phyloP scores from a whole-genome alignment of 2,888 invertebrate genomes.

The Heteropelma amictum region DNA sequence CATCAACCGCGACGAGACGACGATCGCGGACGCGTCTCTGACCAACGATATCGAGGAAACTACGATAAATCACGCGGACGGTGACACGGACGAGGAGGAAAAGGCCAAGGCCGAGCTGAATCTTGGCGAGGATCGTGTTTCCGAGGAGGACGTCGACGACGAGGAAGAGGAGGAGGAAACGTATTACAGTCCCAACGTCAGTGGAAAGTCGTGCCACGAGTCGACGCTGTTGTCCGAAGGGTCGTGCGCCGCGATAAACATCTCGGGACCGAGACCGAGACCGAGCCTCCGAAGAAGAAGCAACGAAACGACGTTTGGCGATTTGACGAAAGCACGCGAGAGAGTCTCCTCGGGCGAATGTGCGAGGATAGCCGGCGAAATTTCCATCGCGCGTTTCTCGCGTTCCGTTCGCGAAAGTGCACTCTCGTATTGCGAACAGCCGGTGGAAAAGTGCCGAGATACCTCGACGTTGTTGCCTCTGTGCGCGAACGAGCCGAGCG shows the following conservation, averaged over 20 bases:
- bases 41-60: not conserved
- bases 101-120: constrained; percentile 33
- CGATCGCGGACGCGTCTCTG: not conserved
- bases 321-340: constrained; percentile 14
- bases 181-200: constrained; percentile 61
- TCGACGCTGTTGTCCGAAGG: constrained; percentile 62
- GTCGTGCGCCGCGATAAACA: constrained; percentile 48
- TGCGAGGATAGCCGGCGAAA: not conserved
- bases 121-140: constrained; percentile 30
- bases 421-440: not conserved
- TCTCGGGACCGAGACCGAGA: constrained; percentile 66
- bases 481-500: not conserved
- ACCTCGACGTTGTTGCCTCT: not conserved
- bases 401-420: not conserved
- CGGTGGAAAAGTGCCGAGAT: constrained; percentile 25
- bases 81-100: constrained; percentile 7
- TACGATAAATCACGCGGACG: not conserved
- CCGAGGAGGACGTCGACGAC: constrained; percentile 17
- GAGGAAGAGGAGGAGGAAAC: constrained; percentile 36
- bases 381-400: not conserved
- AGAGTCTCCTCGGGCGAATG: not conserved
- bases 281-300: constrained; percentile 68
- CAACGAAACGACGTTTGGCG: constrained; percentile 37
- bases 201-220: constrained; percentile 59
- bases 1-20: constrained; percentile 25